These are phyloP conservation scores for Bombus waltoni DNA, from an alignment of 1,140 invertebrate species.

Conservation along the genomic window DNA sequence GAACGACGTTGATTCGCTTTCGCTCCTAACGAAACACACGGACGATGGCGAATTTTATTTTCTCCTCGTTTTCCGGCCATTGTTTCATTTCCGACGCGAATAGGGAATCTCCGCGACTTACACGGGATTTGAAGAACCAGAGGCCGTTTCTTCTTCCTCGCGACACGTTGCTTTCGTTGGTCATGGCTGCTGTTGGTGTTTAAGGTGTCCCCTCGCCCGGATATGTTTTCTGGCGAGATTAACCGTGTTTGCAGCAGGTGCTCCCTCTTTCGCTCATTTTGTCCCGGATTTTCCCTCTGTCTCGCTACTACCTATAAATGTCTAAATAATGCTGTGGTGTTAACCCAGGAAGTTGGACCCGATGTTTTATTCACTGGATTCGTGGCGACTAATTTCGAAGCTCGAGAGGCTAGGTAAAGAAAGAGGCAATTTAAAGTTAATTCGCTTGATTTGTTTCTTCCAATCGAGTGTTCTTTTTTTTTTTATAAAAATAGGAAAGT, in stretches of 20 bases:
- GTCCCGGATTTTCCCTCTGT: not conserved
- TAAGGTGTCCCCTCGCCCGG: constrained; percentile 14
- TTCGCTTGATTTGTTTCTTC: too few species aligned
- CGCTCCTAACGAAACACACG: constrained; percentile 5
- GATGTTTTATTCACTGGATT: constrained; percentile 2
- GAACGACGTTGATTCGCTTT: constrained; percentile 10
- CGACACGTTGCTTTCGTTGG: not conserved
- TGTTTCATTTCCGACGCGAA: not conserved
- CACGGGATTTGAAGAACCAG: not conserved
- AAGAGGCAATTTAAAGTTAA: too few species aligned
- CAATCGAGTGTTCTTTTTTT: too few species aligned
- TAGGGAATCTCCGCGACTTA: not conserved
- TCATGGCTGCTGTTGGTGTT: not conserved
- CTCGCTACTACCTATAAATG: not conserved
- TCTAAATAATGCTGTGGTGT: constrained; percentile 3
- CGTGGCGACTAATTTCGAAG: not conserved
- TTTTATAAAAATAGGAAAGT: too few species aligned
- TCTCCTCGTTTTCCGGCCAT: not conserved
- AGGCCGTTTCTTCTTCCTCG: not conserved
- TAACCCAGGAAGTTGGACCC: not conserved
- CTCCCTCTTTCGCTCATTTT: not conserved
- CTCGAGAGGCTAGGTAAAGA: not conserved
- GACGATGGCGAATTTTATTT: constrained; percentile 19
- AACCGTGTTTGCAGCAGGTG: constrained; percentile 26
- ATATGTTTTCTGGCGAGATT: constrained; percentile 22